Conservation (phyloP, 2,888 invertebrate species). For the Palloptera scutellata region DNA sequence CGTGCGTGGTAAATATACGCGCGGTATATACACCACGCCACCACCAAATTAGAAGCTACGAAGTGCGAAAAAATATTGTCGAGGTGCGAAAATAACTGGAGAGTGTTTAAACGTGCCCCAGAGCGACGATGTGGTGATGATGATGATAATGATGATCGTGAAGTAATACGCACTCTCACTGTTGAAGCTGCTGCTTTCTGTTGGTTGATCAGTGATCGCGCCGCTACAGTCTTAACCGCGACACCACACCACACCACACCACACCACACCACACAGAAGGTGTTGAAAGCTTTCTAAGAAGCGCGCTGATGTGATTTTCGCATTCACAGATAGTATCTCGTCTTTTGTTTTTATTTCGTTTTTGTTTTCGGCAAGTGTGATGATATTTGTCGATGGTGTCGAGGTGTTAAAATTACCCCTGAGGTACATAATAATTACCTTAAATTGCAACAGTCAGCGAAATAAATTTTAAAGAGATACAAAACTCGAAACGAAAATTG, state of each 20-base stretch:
- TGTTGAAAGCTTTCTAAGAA: conserved; percentile 61
- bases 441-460: conserved; percentile 52
- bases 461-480: too few species aligned
- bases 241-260: neutral
- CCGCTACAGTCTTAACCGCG: neutral
- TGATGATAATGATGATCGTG: too few species aligned
- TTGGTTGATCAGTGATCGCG: too few species aligned
- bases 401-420: conserved; percentile 65
- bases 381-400: conserved; percentile 60
- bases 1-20: neutral
- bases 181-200: too few species aligned
- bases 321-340: conserved; percentile 16
- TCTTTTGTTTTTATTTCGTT: conserved; percentile 1
- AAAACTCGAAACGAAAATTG: too few species aligned
- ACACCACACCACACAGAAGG: conserved; percentile 38
- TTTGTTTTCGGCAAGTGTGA: conserved; percentile 19
- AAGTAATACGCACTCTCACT: too few species aligned
- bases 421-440: conserved; percentile 64
- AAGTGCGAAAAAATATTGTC: conserved; percentile 59
- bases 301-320: conserved; percentile 38
- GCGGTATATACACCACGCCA: conserved; percentile 3
- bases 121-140: conserved; percentile 3
- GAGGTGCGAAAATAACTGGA: conserved; percentile 51
- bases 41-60: conserved; percentile 48
- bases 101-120: conserved; percentile 39